A percentile compares a stretch with the other conserved stretches of the same genome.
phyloP scores from a whole-genome alignment of 2,888 invertebrate genomes.

The Pollenia griseotomentosa region DNA sequence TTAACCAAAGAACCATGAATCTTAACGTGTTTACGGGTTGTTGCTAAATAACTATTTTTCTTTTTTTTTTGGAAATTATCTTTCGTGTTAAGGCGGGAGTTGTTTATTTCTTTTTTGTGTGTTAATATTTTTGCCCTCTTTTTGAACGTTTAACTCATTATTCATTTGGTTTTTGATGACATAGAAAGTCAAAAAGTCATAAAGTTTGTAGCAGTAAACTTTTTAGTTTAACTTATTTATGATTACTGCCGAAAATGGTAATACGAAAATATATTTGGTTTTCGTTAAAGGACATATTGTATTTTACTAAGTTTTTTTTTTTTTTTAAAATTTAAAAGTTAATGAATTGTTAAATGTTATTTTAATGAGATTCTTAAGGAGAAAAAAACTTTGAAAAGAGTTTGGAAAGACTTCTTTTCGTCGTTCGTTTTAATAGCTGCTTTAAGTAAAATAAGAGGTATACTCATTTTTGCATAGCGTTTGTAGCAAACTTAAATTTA shows the following conservation, averaged over 20 bases:
- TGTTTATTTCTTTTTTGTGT: background rate
- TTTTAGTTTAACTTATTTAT: constrained; percentile 39
- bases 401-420: background rate
- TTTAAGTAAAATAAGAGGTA: no score
- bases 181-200: constrained; percentile 67
- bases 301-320: background rate
- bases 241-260: constrained; percentile 30
- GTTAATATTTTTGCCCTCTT: background rate
- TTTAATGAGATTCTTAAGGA: constrained; percentile 25
- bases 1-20: constrained; percentile 43
- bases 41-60: constrained; percentile 79
- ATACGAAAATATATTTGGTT: constrained; percentile 19
- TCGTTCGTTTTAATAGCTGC: no score
- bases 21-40: constrained; percentile 75
- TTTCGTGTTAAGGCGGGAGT: background rate
- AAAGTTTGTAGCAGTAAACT: constrained; percentile 62
- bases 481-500: no score
- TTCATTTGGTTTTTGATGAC: constrained; percentile 52
- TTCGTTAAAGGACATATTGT: constrained; percentile 11
- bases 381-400: background rate
- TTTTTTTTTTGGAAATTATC: background rate
- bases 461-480: no score
- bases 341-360: constrained; percentile 34
- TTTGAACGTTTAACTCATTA: constrained; percentile 43
- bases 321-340: constrained; percentile 7